Evolutionary conservation across 23 tunicate genomes (phyloP), one percentile per base, ranked within the genome.

Genomic region (Styela clava): DNA sequence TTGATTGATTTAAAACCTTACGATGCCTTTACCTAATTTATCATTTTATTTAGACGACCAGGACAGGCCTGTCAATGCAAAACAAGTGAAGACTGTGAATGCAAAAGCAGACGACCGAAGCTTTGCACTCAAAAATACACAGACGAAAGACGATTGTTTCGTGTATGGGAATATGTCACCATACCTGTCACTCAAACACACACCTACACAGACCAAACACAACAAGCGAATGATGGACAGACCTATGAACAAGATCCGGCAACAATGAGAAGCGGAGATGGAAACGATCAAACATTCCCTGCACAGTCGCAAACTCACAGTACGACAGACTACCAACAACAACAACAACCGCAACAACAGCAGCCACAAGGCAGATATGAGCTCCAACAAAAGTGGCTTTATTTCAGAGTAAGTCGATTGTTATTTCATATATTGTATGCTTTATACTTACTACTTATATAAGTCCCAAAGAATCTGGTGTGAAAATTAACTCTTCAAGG

Each of bases 41-140:
- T n/a, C n/a, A 22, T 26, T 73, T 30, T 73, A 16, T 35, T 26
- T 24, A 76, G 81, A 52, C 52, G 31, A 20, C 29, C 81, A 18
- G 31, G 31, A 22, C 35, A 25, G 44, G 52, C 52, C 1, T 76
- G 81, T 1, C 52, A 76, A 76, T 76, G 81, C 65, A 44, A 76
- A 51, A 76, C 32, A 22, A 29, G 44, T 18, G 81, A 44, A 25
- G 81, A 76, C 37, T 76, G 81, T 52, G 52, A 76, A 25, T 76
- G 81, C 69, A 44, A 52, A 22, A 56, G 62, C 19, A 22, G 37
- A 25, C 37, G 81, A 44, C 64, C 64, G 16, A 52, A 52, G n/a
- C 62, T 76, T 21, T 76, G 81, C 64, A 76, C 69, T 12, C 81
- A 76, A 29, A 23, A 44, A 52, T 76, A 76, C 37, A 26, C 81